Conservation (phyloP, 2,888 invertebrate genomes). For the Diabrotica balteata region DNA sequence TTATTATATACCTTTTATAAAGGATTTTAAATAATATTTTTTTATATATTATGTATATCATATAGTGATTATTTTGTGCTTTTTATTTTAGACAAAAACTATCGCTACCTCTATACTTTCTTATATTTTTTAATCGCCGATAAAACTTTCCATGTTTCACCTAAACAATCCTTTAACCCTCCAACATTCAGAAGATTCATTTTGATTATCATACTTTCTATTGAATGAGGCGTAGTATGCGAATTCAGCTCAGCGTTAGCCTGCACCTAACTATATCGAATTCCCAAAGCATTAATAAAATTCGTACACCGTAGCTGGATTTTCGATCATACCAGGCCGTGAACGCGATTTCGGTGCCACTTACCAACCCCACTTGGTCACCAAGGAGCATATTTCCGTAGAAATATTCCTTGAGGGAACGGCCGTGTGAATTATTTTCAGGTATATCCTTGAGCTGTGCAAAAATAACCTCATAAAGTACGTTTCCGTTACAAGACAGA, state of each 20-base stretch:
- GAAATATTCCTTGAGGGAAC: constrained; percentile 28
- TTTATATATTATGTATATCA: no score
- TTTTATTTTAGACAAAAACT: no score
- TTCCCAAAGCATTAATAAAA: constrained; percentile 26
- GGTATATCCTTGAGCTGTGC: constrained; percentile 18
- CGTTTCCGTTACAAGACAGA: constrained; percentile 1
- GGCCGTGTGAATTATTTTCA: constrained; percentile 25
- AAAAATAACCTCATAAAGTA: constrained; percentile 27
- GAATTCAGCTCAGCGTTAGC: neutral
- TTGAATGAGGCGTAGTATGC: constrained; percentile 2
- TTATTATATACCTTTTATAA: no score
- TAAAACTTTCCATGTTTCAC: no score
- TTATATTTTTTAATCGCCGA: no score
- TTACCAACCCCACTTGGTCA: constrained; percentile 27
- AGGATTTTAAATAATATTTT: no score
- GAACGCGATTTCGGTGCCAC: constrained; percentile 26
- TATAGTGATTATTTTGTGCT: no score
- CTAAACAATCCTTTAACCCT: no score
- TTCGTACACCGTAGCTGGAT: constrained; percentile 21
- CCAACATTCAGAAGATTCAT: constrained; percentile 16
- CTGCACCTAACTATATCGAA: constrained; percentile 21
- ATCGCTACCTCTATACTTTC: no score
- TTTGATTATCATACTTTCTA: constrained; percentile 18
- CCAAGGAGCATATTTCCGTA: constrained; percentile 26
- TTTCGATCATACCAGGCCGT: constrained; percentile 22